Conservation (phyloP, 2,797 vertebrate genomes). For the Poliocrania exsul region DNA sequence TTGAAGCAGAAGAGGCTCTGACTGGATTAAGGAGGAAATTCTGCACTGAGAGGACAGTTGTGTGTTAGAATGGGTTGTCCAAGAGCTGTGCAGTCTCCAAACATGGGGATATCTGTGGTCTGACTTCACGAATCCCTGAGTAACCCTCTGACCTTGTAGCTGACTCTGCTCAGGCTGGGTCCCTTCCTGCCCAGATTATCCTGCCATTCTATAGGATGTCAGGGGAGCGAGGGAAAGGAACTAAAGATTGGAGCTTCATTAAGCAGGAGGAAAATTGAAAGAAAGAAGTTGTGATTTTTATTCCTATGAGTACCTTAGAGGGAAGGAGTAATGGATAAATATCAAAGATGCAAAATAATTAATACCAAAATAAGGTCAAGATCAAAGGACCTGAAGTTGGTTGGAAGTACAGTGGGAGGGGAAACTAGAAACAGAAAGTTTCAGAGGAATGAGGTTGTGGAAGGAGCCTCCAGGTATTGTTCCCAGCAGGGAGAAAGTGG, state of each 20-base stretch:
- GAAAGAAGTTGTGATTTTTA: neutral
- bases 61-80: neutral
- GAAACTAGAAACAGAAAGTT: neutral
- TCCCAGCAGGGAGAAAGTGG: neutral
- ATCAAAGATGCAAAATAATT: slow-evolving; percentile 20
- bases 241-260: neutral
- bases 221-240: neutral
- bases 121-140: neutral
- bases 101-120: neutral
- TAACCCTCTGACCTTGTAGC: neutral
- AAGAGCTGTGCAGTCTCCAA: neutral
- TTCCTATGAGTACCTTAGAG: neutral
- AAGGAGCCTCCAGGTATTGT: neutral
- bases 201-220: neutral
- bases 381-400: slow-evolving; percentile 18
- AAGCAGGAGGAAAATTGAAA: neutral
- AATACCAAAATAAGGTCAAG: slow-evolving; percentile 20
- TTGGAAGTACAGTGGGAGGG: neutral
- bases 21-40: neutral
- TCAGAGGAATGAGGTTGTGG: neutral
- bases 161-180: neutral
- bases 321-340: neutral
- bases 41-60: rapidly evolving
- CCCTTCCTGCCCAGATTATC: neutral
- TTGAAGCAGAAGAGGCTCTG: neutral